Evolutionary conservation across 2,888 invertebrate species (phyloP), one percentile per base, ranked within the genome.

Genomic region (Hydrotaea cyrtoneurina): DNA sequence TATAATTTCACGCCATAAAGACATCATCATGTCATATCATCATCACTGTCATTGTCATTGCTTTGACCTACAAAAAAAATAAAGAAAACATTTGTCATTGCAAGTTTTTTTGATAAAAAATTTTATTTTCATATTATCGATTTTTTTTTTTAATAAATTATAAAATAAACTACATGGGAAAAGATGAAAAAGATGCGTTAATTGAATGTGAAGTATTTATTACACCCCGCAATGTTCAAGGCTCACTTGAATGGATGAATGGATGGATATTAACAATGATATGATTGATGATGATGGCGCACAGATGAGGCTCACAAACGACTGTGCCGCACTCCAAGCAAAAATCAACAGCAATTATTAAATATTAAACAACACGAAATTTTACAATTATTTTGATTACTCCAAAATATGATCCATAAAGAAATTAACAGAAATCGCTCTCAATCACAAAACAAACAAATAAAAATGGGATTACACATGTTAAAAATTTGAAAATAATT

Each of bases 401-500:
- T 13, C 36, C 39, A 55, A 57, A 57, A 57, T 57, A 43, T 43
- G 55, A 55, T 36, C 17, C 10, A 69, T 50, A 71, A 71, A 71
- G 31, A 15, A 23, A 31, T 2, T 31, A 31, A 69, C 1, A 62
- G 21, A 39, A 31, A 66, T 59, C 36, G 53, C 8, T 4, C 7
- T 31, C 5, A 53, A 36, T 53, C 17, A 53, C 53, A 55, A 36
- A 39, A 57, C 36, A 57, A 66, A 73, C 46, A 26, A 17, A 10
- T 15, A 31, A 17, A 21, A 21, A 39, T n/a, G n/a, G n/a, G n/a
- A 43, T 43, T 57, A 21, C 64, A 21, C 64, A 39, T 71, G 23
- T 57, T 78, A 15, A 23, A 69, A 69, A 74, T 74, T 69, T 53
- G 36, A 50, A 76, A 59, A 75, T 69, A 75, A 71, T 69, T 36